Evolutionary conservation across 2,888 invertebrate genomes (phyloP).

Genomic region (Drosophila nr. perissopoda): DNA sequence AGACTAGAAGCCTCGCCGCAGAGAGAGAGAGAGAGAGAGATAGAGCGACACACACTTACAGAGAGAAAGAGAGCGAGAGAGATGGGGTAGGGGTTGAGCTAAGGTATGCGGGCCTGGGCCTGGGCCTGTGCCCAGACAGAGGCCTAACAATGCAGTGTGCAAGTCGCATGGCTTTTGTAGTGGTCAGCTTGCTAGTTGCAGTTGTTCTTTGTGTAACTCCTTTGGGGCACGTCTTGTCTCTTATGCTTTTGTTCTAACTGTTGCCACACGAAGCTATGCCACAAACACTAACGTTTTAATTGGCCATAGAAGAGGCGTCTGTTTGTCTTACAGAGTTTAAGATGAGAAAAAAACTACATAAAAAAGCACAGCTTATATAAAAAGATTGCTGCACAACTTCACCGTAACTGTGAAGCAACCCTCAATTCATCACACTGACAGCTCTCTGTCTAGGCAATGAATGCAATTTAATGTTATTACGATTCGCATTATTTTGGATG

Average conservation of each 20-base stretch:
- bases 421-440: constrained; percentile 35
- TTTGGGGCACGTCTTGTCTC: constrained; percentile 49
- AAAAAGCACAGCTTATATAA: not conserved
- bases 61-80: not conserved
- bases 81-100: not conserved
- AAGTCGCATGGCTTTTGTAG: constrained; percentile 64
- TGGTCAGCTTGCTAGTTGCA: constrained; percentile 58
- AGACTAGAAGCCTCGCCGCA: constrained; percentile 29
- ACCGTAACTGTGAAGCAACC: constrained; percentile 2
- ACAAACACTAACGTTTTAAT: constrained; percentile 46
- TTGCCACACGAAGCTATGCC: constrained; percentile 41
- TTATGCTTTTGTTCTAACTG: constrained; percentile 69
- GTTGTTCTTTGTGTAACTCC: constrained; percentile 34
- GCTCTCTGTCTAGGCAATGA: constrained; percentile 48
- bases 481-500: constrained; percentile 39
- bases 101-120: not conserved
- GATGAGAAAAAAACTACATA: constrained; percentile 2
- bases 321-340: constrained; percentile 48
- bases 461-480: constrained; percentile 73
- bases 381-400: not conserved
- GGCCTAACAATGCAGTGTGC: constrained; percentile 63
- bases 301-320: constrained; percentile 48
- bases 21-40: not conserved
- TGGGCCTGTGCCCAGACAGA: not conserved
- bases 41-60: not conserved